Conservation (phyloP, 2,888 invertebrate genomes). For the Bruchidius siliquastri region DNA sequence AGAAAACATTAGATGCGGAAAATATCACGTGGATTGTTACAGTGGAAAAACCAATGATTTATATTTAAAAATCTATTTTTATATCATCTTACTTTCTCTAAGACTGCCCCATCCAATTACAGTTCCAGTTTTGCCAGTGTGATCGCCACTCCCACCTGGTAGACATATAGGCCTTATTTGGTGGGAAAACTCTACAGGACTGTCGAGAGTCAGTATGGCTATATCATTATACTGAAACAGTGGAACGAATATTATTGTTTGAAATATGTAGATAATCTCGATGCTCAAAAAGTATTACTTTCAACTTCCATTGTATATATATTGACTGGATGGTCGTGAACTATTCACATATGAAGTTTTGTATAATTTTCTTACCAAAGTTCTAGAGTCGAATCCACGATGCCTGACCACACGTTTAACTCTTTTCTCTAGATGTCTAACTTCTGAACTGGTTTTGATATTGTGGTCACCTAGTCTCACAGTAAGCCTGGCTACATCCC, state of each 20-base stretch:
- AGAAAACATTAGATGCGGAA: too few relatives aligned
- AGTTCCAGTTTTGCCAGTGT: slow-evolving; percentile 67
- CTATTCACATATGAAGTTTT: too few relatives aligned
- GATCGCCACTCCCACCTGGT: slow-evolving; percentile 55
- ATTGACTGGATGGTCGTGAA: too few relatives aligned
- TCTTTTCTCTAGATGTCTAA: slow-evolving; percentile 70
- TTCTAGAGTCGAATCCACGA: slow-evolving; percentile 76
- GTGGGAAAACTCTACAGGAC: slow-evolving; percentile 67
- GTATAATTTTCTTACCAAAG: slow-evolving; percentile 55
- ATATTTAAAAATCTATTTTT: too few relatives aligned
- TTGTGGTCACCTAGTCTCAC: slow-evolving; percentile 81
- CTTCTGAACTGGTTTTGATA: slow-evolving; percentile 70
- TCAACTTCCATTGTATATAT: too few relatives aligned
- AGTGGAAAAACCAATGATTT: too few relatives aligned
- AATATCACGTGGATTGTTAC: too few relatives aligned
- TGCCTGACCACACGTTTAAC: slow-evolving; percentile 82
- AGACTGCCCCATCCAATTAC: slow-evolving; percentile 88
- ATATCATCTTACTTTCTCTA: slow-evolving; percentile 64
- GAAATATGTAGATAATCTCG: too few relatives aligned
- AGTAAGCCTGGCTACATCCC: slow-evolving; percentile 79
- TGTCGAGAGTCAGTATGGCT: slow-evolving; percentile 72
- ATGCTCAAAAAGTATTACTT: too few relatives aligned
- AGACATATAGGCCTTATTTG: slow-evolving; percentile 76
- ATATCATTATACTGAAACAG: slow-evolving; percentile 74
- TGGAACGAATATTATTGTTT: slow-evolving; percentile 2